Percentiles rank a stretch among this genome's conserved stretches.
Conservation (phyloP, 2,888 invertebrate species). For the Phaonia tiefii region DNA sequence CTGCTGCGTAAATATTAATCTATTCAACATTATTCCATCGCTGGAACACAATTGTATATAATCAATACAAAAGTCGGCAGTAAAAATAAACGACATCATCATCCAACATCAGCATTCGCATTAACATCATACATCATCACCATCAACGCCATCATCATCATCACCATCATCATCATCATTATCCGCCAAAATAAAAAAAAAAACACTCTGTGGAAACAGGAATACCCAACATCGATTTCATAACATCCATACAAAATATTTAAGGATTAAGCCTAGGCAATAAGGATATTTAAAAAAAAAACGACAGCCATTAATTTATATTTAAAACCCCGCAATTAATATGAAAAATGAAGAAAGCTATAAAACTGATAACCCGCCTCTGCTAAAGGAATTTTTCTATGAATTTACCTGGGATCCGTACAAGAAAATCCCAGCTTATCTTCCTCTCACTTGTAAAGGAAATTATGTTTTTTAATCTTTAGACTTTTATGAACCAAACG, state of each 20-base stretch:
- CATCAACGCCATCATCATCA: not conserved
- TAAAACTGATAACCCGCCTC: no score
- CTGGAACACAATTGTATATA: not conserved
- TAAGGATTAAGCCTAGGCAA: not conserved
- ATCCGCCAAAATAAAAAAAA: not conserved
- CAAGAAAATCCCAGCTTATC: no score
- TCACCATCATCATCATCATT: not conserved
- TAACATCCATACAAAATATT: not conserved
- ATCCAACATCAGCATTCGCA: no score
- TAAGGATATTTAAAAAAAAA: not conserved
- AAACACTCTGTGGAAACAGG: constrained; percentile 6
- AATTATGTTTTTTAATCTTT: no score
- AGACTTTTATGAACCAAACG: no score
- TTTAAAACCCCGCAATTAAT: no score
- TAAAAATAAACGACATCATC: not conserved
- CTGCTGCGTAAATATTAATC: no score
- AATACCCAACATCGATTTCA: constrained; percentile 18
- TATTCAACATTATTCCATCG: not conserved
- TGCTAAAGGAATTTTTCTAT: no score
- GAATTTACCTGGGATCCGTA: no score
- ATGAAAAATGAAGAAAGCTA: no score
- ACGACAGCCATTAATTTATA: no score
- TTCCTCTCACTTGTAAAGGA: no score
- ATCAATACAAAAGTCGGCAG: not conserved
- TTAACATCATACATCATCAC: not conserved